Base-by-base conservation (phyloP, 2,113 vertebrate genomes). In the Amblyopsis rosae region DNA sequence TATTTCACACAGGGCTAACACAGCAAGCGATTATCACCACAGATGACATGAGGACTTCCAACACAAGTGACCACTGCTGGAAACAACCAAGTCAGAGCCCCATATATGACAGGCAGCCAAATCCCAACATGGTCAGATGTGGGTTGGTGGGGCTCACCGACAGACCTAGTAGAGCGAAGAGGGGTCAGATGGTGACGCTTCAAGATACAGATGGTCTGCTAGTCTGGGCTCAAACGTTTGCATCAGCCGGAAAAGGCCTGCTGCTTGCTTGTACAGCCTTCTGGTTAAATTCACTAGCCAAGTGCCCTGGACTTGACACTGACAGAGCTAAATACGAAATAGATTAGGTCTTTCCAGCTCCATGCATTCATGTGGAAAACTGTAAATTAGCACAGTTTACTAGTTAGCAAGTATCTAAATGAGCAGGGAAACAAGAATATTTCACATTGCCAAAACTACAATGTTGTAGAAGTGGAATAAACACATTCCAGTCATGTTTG, bases 181-280 rank as follows among this genome's bases (percentile, higher is more conserved):
- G 80, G 77, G 79, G 84, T 82, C 86, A 87, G 90, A 89, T 89
- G 83, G 82, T 46, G 70, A 90, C 87, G 89, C 89, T 84, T 80
- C 86, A 88, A 79, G 78, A 81, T 82, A 54, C 88, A 92, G 90
- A 92, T 75, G 72, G 89, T 76, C 88, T 92, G 93, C 65, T 89
- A 75, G 70, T 54, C 69, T 64, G 74, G 78, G 65, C 65, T 82
- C 62, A 47, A 55, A 56, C 53, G 5, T 70, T 73, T 70, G 83
- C 89, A 88, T 16, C 10, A 3, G 9, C n/a, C 79, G 79, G 79
- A 81, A 77, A 76, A 77, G 76, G 74, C 90, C 89, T 82, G 87
- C 91, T 92, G 91, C 85, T 82, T 80, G 77, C 68, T 19, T 81
- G 73, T 45, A 65, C n/a, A 66, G 70, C 53, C 66, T 59, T 60